These are phyloP conservation scores for Dendronephthya gigantea DNA, from an alignment of 64 coral and sea anemone genomes.

Conservation along the genomic window DNA sequence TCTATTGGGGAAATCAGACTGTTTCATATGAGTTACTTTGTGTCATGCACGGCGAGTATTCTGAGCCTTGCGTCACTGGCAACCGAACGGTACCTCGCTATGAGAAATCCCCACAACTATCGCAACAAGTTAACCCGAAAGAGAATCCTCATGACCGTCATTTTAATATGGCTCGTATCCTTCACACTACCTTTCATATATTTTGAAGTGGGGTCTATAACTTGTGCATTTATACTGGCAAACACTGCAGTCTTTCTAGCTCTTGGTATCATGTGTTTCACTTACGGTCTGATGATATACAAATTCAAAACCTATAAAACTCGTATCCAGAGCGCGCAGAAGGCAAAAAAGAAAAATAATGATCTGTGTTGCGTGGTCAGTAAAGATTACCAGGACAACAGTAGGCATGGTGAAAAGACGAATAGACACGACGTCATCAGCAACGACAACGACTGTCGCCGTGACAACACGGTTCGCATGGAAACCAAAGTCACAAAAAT, in stretches of 20 bases:
- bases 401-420: neutral
- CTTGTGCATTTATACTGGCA: constrained; percentile 72
- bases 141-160: constrained; percentile 20
- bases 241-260: constrained; percentile 69
- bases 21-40: constrained; percentile 50
- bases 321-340: neutral
- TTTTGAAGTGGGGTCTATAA: constrained; percentile 71
- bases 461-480: constrained; percentile 26
- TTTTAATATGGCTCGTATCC: constrained; percentile 51
- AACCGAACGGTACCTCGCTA: constrained; percentile 34
- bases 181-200: constrained; percentile 41
- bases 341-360: neutral
- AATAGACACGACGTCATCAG: constrained; percentile 33
- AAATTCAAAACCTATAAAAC: constrained; percentile 33
- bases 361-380: too few species aligned
- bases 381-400: neutral
- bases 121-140: constrained; percentile 37
- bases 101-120: constrained; percentile 46
- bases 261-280: constrained; percentile 69
- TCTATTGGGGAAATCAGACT: neutral
- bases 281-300: constrained; percentile 72
- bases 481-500: constrained; percentile 86
- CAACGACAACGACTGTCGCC: constrained; percentile 7
- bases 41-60: constrained; percentile 54
- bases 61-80: constrained; percentile 30